phyloP scores from a whole-genome alignment of 2,113 vertebrate genomes.

The Triplophysa dalaica region DNA sequence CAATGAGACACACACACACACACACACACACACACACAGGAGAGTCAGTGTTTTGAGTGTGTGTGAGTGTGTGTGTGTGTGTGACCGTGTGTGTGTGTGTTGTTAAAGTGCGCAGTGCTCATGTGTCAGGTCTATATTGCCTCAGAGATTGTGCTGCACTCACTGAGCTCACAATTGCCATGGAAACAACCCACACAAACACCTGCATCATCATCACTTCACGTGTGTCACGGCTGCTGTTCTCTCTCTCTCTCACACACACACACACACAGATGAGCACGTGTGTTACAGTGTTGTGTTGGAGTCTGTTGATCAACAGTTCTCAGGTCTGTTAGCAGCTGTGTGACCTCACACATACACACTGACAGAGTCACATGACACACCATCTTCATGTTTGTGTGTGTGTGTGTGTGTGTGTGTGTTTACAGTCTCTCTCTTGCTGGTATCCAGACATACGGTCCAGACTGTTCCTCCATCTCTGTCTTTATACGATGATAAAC shows the following conservation, averaged over 20 bases:
- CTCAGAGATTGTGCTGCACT: constrained; percentile 27
- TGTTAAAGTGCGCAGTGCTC: constrained; percentile 45
- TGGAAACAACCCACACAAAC: constrained; percentile 24
- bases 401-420: constrained; percentile 10
- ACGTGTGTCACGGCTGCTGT: neutral
- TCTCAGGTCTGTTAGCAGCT: no score
- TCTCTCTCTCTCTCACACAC: neutral
- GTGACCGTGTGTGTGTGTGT: constrained; percentile 21
- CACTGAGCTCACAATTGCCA: constrained; percentile 16
- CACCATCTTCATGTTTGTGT: constrained; percentile 3
- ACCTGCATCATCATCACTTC: neutral
- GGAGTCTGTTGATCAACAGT: no score
- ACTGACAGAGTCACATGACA: neutral
- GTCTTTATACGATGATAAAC: constrained; percentile 85
- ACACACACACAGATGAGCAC: neutral
- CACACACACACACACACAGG: constrained; percentile 1
- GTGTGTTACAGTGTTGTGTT: no score
- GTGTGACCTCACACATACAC: neutral
- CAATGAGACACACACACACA: constrained; percentile 17
- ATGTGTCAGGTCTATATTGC: constrained; percentile 44
- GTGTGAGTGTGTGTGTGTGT: constrained; percentile 33
- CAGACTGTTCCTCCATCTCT: constrained; percentile 89
- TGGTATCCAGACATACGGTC: constrained; percentile 88
- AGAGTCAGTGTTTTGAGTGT: neutral
- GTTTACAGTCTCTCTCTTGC: constrained; percentile 79